These are phyloP conservation scores for Doryteuthis pealeii DNA, from an alignment of 1,140 invertebrate species.

Conservation along the genomic window DNA sequence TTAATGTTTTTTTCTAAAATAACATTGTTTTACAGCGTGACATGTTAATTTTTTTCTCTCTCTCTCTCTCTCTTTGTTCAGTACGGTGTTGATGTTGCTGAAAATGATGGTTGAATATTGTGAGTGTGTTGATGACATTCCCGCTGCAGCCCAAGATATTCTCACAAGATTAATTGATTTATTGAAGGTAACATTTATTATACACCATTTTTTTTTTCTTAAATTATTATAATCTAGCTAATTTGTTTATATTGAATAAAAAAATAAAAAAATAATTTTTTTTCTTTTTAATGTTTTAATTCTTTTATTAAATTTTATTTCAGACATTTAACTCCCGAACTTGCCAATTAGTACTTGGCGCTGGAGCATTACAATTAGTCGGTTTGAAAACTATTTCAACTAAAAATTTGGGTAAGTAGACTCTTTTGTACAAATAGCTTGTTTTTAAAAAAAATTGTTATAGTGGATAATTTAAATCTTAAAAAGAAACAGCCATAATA, in stretches of 20 bases:
- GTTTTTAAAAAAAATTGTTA: no score
- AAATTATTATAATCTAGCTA: neutral
- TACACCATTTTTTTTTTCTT: no score
- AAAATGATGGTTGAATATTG: constrained; percentile 90
- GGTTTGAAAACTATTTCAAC: constrained; percentile 96
- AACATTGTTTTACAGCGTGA: no score
- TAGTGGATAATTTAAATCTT: no score
- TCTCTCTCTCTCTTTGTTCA: constrained; percentile 39
- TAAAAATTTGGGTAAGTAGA: constrained; percentile 72
- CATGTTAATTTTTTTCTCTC: neutral
- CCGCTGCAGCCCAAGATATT: constrained; percentile 70
- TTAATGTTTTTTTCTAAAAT: neutral
- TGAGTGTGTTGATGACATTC: constrained; percentile 70
- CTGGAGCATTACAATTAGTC: constrained; percentile 89
- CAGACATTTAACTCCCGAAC: constrained; percentile 89
- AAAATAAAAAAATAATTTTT: no score
- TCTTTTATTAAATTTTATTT: constrained; percentile 17
- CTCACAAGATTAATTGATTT: constrained; percentile 84
- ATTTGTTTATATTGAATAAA: no score
- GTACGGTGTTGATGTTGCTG: constrained; percentile 77
- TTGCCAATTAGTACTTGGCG: constrained; percentile 92
- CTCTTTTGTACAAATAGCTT: no score
- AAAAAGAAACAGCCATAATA: no score
- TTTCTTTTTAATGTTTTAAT: no score
- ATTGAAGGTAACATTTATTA: no score